Conservation (phyloP, 2,888 invertebrate species). For the Tupiocoris notatus region DNA sequence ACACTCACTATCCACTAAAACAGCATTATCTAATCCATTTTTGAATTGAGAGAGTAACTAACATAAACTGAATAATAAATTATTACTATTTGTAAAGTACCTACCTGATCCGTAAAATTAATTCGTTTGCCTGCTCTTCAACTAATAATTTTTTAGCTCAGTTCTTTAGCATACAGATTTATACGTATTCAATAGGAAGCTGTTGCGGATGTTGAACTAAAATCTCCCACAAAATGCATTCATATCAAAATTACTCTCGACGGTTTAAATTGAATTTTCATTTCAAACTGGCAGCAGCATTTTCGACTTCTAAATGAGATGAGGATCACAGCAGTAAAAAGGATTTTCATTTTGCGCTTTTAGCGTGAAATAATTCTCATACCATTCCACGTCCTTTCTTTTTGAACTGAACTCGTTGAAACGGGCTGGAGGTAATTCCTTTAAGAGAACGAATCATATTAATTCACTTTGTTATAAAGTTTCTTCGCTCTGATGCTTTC, state of each 20-base stretch:
- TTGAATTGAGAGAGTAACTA: too few species aligned
- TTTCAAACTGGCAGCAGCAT: neutral
- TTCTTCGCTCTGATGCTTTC: neutral
- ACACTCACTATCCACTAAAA: too few species aligned
- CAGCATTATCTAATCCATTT: too few species aligned
- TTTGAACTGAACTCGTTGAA: neutral
- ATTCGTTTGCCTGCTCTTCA: too few species aligned
- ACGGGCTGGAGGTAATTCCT: neutral
- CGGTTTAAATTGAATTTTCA: neutral
- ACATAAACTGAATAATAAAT: too few species aligned
- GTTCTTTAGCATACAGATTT: too few species aligned
- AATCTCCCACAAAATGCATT: neutral
- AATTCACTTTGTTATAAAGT: neutral
- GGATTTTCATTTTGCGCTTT: neutral
- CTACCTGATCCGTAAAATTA: too few species aligned
- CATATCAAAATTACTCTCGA: neutral
- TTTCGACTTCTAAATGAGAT: neutral
- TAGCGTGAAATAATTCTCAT: neutral
- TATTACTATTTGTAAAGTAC: too few species aligned
- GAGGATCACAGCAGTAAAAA: neutral
- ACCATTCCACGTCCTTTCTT: neutral
- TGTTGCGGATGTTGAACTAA: neutral
- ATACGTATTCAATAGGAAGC: too few species aligned
- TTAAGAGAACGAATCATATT: neutral
- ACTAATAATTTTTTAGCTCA: too few species aligned